A percentile compares a stretch with the other conserved stretches of the same genome.
Evolutionary conservation across 53 echinoderm and acorn worm genomes (phyloP).

Genomic region (Echinometra lucunter): DNA sequence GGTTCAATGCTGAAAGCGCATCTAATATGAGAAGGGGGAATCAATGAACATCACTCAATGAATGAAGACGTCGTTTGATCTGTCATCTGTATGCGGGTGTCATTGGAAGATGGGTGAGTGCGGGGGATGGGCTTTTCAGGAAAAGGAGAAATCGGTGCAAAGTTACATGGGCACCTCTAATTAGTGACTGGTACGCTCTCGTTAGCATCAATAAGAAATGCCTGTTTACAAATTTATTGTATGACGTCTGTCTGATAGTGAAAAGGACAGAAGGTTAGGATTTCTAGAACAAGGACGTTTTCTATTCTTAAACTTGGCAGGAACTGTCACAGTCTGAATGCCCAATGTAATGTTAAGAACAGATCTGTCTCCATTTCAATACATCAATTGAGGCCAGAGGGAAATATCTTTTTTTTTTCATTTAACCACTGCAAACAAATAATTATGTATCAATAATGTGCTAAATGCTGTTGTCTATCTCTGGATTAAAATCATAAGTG

Average conservation of each 20-base stretch:
- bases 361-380: neutral
- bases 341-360: neutral
- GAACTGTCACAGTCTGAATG: neutral
- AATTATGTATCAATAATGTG: neutral
- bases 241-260: neutral
- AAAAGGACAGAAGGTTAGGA: neutral
- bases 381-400: neutral
- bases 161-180: constrained; percentile 40
- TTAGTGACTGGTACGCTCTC: constrained; percentile 26
- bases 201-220: constrained; percentile 47
- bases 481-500: neutral
- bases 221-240: constrained; percentile 25
- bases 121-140: neutral
- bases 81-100: neutral
- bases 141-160: constrained; percentile 20
- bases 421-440: neutral
- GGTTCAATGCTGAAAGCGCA: constrained; percentile 14
- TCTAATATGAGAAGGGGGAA: neutral
- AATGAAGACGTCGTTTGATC: constrained; percentile 42
- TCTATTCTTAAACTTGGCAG: neutral
- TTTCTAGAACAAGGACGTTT: neutral
- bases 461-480: neutral
- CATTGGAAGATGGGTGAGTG: neutral
- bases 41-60: constrained; percentile 41
- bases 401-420: neutral